Evolutionary conservation across 2,113 vertebrate genomes (phyloP).

Genomic region (Thunnus thynnus): DNA sequence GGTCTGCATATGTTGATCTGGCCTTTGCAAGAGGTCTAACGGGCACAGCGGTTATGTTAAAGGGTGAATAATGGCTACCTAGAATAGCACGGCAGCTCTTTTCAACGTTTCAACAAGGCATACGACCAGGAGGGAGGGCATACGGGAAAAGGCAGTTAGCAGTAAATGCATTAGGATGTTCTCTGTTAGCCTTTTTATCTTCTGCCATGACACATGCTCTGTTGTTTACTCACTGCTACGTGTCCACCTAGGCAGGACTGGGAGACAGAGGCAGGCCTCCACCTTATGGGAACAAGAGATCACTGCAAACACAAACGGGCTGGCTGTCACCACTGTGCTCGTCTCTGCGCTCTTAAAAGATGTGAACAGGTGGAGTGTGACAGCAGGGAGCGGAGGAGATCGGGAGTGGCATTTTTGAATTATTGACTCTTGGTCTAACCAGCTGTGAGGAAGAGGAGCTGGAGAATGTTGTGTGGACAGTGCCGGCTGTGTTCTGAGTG

Average conservation of each 20-base stretch:
- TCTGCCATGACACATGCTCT: conserved; percentile 51
- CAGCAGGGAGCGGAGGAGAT: conserved; percentile 55
- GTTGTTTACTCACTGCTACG: conserved; percentile 47
- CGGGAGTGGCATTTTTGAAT: conserved; percentile 51
- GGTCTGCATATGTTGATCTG: not conserved
- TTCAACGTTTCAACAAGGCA: conserved; percentile 9
- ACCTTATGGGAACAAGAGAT: conserved; percentile 32
- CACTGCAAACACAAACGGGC: conserved; percentile 47
- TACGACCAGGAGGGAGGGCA: not conserved
- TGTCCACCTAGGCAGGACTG: conserved; percentile 31
- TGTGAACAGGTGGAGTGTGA: conserved; percentile 67
- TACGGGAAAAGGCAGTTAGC: conserved; percentile 10
- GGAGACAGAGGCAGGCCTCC: conserved; percentile 46
- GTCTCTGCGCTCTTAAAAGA: conserved; percentile 34
- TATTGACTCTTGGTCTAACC: conserved; percentile 47
- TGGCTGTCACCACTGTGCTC: conserved; percentile 27
- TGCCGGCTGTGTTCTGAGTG: conserved; percentile 47
- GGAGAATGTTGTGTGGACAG: conserved; percentile 52
- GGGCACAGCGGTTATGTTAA: conserved; percentile 18
- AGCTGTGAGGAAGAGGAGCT: conserved; percentile 59
- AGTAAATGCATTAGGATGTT: conserved; percentile 37
- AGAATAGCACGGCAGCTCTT: not conserved
- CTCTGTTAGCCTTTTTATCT: conserved; percentile 25
- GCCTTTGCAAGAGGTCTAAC: not conserved
- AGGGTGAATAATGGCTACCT: conserved; percentile 21